Evolutionary conservation across 64 coral and sea anemone species (phyloP).

Genomic region (Stichodactyla helianthus): DNA sequence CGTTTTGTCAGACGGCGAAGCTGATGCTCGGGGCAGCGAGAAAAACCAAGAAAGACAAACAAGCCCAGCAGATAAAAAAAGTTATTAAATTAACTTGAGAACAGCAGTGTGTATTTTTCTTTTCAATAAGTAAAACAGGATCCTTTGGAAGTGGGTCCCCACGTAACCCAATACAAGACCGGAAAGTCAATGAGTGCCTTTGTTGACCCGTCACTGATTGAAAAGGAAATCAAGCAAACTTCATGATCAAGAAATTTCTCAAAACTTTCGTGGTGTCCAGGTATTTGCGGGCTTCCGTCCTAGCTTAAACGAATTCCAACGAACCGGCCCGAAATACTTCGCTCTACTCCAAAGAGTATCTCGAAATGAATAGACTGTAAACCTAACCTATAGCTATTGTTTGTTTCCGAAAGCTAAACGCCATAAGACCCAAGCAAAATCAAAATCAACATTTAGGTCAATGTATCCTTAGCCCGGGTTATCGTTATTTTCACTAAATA

Average conservation of each 20-base stretch:
- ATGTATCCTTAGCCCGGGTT: background rate
- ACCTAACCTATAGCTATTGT: background rate
- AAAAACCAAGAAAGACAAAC: slow-evolving; percentile 7
- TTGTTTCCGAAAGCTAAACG: background rate
- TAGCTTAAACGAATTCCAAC: background rate
- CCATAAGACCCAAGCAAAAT: background rate
- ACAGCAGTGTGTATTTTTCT: slow-evolving; percentile 20
- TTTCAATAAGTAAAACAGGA: slow-evolving; percentile 15
- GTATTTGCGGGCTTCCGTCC: slow-evolving; percentile 8
- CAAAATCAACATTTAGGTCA: slow-evolving; percentile 5
- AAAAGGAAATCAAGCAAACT: slow-evolving; percentile 15
- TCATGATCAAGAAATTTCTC: background rate
- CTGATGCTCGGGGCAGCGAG: background rate
- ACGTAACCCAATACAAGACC: slow-evolving; percentile 3
- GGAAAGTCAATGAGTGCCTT: slow-evolving; percentile 15
- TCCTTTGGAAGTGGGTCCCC: background rate
- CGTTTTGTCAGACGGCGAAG: slow-evolving; percentile 7
- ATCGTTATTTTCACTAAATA: background rate
- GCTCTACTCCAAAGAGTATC: background rate
- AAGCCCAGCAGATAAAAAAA: background rate
- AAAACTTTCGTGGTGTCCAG: slow-evolving; percentile 14
- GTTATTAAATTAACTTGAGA: slow-evolving; percentile 15
- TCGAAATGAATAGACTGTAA: background rate
- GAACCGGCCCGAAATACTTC: background rate
- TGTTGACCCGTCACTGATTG: slow-evolving; percentile 19